phyloP scores from a whole-genome alignment of 1,140 invertebrate genomes.

The Caenorhabditis brenneri region DNA sequence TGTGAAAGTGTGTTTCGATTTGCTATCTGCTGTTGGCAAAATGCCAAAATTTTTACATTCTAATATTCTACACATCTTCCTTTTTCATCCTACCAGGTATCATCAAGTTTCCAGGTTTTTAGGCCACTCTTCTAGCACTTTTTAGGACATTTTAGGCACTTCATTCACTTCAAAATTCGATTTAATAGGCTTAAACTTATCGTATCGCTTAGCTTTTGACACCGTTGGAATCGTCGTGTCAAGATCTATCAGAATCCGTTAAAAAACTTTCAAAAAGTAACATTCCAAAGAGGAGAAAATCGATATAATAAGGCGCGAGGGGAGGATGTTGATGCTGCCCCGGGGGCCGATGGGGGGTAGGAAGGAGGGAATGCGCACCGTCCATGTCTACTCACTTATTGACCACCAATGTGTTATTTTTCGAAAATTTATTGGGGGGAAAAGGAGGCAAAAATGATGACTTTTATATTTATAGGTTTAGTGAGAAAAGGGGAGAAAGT shows the following conservation, averaged over 20 bases:
- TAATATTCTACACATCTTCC: not conserved
- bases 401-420: constrained; percentile 38
- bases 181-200: not conserved
- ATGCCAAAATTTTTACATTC: not conserved
- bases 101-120: not conserved
- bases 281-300: constrained; percentile 4
- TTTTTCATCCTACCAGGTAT: not conserved
- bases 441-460: too few species aligned
- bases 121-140: not conserved
- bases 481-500: too few species aligned
- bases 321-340: too few species aligned
- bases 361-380: not conserved
- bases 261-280: not conserved
- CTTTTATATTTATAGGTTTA: too few species aligned
- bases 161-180: not conserved
- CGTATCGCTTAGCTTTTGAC: not conserved
- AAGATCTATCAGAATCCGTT: not conserved
- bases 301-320: constrained; percentile 35
- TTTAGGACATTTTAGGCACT: not conserved
- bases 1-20: constrained; percentile 42
- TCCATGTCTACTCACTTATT: constrained; percentile 28
- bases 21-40: constrained; percentile 40
- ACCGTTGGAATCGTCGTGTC: not conserved
- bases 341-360: not conserved
- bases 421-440: not conserved